Percentiles rank a stretch among this genome's conserved stretches.
phyloP scores from a whole-genome alignment of 2,797 vertebrate species.

The Pangasius mekongensis region DNA sequence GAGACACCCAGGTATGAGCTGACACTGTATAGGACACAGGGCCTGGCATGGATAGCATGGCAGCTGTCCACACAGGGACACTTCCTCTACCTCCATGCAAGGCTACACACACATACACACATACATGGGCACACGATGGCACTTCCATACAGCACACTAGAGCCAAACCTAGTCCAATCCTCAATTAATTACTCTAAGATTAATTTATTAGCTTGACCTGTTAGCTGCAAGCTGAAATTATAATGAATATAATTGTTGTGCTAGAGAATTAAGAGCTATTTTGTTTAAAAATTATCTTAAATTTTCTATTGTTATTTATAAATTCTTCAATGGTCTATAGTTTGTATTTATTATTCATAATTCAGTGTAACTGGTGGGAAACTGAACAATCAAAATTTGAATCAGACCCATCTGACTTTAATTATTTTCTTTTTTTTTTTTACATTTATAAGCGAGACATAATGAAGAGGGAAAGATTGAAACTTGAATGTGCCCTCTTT shows the following conservation, averaged over 20 bases:
- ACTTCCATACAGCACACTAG: constrained; percentile 7
- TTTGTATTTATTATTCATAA: neutral
- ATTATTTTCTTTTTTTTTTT: neutral
- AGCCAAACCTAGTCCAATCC: neutral
- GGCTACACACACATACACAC: constrained; percentile 34
- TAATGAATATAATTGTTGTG: neutral
- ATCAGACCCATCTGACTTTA: neutral
- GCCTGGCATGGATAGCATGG: constrained; percentile 43
- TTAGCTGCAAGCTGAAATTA: neutral
- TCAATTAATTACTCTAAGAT: neutral
- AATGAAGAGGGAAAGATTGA: neutral
- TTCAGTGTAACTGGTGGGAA: neutral
- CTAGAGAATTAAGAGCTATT: neutral
- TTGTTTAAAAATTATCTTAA: neutral
- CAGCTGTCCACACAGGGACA: constrained; percentile 18
- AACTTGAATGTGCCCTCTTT: neutral
- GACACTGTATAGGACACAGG: constrained; percentile 51
- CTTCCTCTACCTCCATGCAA: constrained; percentile 46
- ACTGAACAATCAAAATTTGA: neutral
- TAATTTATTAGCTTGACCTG: neutral
- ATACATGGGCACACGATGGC: constrained; percentile 34
- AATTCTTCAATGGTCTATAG: neutral
- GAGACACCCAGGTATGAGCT: constrained; percentile 47
- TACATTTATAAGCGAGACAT: neutral
- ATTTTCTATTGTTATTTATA: neutral